Base-by-base conservation (phyloP, 2,888 invertebrate genomes). In the Protodeltote pygarga region DNA sequence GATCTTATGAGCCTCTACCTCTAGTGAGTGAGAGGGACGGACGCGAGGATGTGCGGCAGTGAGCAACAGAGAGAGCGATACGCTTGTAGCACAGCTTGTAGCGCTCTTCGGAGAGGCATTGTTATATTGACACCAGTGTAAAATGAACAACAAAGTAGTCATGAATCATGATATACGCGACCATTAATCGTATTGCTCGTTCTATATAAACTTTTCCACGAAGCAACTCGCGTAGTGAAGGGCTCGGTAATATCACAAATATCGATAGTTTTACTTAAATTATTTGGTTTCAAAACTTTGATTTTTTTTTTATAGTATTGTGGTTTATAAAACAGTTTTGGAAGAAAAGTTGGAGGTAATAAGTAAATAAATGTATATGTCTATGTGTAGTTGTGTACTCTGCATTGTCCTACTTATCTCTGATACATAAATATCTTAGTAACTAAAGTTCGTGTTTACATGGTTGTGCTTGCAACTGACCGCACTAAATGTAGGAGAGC, bases 181-280 rank as follows among this genome's bases (percentile, higher is more conserved):
- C n/a, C 35, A 41, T 31, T 47, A 47, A 31, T 61, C 40, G 17
- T 21, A 33, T 29, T 19, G 28, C 38, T 47, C 55, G 41, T 6
- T 62, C 37, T 32, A 17, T 28, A 42, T 51, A 54, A 68, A 69
- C 9, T 62, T 68, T 66, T 67, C 66, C 66, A 65, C 52, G 38
- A 31, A 32, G n/a, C 55, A 67, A 67, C 53, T 47, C 39, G 40
- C 13, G 16, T 55, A 67, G 67, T 52, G 70, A 49, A 53, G 54
- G 37, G 28, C 21, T 3, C 1, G 2, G 4, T 4, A n/a, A 1
- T 11, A 5, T 8, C 1, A 4, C 13, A 25, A 11, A 16, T 39
- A 52, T 65, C 65, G 61, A 66, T 57, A 37, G n/a, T 20, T 38
- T 23, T 32, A 27, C 8, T 31, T 27, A 16, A 1, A 11, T 6